Evolutionary conservation across 2,797 vertebrate species (phyloP), one percentile per base, ranked within the genome.

Genomic region (Neosalanx taihuensis): DNA sequence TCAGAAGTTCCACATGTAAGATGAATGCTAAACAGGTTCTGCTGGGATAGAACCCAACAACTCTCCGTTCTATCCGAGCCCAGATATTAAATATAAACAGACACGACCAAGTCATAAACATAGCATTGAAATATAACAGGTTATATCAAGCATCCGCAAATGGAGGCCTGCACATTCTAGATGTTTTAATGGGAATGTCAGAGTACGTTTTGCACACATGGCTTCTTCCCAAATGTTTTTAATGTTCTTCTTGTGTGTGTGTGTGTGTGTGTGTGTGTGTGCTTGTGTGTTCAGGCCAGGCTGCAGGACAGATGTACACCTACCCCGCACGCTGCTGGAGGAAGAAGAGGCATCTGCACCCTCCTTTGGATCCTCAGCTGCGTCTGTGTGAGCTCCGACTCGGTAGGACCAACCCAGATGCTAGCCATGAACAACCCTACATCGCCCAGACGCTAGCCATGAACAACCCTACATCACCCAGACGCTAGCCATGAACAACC

Each of bases 251-350:
- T 68, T 79, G 13, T 58, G 23, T 57, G 49, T 72, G 41, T 64
- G 70, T 51, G 58, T 71, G 70, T 23, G 30, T 58, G 6, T 69
- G 46, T 69, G 35, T 53, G 15, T 70, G 57, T 66, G 49, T 65
- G 67, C 69, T 20, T 82, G 66, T 79, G 58, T 71, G 41, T 79
- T 23, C 84, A 99, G 97, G 94, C 69, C 89, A 96, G 74, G 95
- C 95, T 67, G 94, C 95, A 0, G 97, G 97, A 89, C 97, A 99
- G 91, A 94, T 99, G 85, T 99, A 99, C 81, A 97, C 95, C 0
- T 99, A 99, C 79, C 97, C 97, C 12, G 96, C 97, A 58, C 96
- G 96, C 60, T 99, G 96, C 88, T 99, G 97, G 97, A 95, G 96
- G 81, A 99, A 99, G 91, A 99, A 97, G 90, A 93, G 95, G 84